Evolutionary conservation across 2,888 invertebrate genomes (phyloP).

Genomic region (Ischnura elegans): DNA sequence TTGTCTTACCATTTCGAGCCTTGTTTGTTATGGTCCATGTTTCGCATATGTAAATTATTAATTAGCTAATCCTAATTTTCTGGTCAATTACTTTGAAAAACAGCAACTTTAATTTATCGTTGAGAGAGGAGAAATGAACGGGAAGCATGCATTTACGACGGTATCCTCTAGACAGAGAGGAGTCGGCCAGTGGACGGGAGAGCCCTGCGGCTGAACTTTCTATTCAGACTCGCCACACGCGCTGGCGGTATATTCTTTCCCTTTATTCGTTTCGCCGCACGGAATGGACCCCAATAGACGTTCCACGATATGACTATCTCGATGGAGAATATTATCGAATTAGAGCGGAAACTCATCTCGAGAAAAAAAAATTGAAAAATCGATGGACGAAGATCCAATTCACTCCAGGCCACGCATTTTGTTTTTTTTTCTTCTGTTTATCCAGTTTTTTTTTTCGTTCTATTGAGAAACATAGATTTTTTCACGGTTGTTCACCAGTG

Average conservation of each 20-base stretch:
- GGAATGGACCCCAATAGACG: not conserved
- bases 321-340: not conserved
- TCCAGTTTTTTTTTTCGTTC: not conserved
- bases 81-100: no score
- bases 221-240: not conserved
- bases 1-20: no score
- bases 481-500: not conserved
- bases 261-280: not conserved
- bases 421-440: not conserved
- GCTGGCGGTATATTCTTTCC: not conserved
- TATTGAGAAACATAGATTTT: not conserved
- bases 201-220: not conserved
- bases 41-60: no score
- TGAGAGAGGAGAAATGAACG: no score
- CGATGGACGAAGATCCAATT: not conserved
- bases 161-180: not conserved
- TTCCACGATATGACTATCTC: not conserved
- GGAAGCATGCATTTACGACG: not conserved
- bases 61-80: no score
- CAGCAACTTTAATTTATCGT: no score
- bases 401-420: not conserved
- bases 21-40: no score
- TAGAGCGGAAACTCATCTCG: not conserved
- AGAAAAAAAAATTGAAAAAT: constrained; percentile 29
- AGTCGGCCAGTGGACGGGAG: not conserved